These are phyloP conservation scores for Sicus ferrugineus DNA, from an alignment of 2,888 invertebrate species.

Conservation along the genomic window DNA sequence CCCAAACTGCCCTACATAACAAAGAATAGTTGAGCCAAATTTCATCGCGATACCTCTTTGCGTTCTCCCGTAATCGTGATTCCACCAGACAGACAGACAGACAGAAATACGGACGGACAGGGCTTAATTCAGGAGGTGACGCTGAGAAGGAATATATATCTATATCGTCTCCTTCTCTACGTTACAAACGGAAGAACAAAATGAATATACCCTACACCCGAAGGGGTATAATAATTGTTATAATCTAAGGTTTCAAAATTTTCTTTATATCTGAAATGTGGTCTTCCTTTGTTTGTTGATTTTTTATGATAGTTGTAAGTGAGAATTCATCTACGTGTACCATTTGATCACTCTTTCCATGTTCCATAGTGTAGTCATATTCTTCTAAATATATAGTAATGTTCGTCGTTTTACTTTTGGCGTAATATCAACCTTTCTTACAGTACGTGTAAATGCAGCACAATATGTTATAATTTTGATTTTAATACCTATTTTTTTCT, in stretches of 20 bases:
- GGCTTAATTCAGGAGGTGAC: too few species aligned
- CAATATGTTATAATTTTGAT: conserved; percentile 37
- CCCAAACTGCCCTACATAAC: too few species aligned
- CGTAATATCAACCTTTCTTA: conserved; percentile 32
- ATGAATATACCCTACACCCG: too few species aligned
- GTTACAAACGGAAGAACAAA: too few species aligned
- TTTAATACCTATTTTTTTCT: conserved; percentile 42
- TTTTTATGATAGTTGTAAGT: conserved; percentile 14
- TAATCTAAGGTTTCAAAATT: background rate
- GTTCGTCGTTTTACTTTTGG: conserved; percentile 38
- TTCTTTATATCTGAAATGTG: background rate
- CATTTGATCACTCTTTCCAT: conserved; percentile 19
- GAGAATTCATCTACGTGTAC: conserved; percentile 27
- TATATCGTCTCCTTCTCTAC: too few species aligned
- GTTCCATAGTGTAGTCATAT: conserved; percentile 27
- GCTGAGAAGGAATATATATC: too few species aligned
- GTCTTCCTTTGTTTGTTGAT: conserved; percentile 9
- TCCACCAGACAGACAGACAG: too few species aligned
- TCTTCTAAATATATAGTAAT: conserved; percentile 28
- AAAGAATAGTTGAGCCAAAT: too few species aligned
- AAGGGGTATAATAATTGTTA: background rate
- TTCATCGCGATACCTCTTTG: too few species aligned
- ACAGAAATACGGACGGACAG: too few species aligned
- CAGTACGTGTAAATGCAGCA: conserved; percentile 32
- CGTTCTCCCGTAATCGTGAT: too few species aligned